Base-by-base conservation (phyloP, 2,888 invertebrate species). In the Euclidia mi region DNA sequence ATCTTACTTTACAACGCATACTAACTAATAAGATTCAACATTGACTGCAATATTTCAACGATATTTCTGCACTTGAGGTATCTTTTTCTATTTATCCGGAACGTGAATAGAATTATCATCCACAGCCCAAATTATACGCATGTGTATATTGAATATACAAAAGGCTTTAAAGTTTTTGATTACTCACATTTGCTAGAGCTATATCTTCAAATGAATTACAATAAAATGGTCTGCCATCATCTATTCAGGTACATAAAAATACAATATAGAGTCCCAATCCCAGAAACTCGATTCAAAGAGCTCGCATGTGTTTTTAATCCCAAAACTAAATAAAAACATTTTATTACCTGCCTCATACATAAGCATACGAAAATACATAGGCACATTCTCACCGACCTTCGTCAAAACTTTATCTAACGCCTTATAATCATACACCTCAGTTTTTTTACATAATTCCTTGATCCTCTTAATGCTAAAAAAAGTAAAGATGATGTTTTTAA, bases 361-460 rank as follows among this genome's bases (percentile, higher is more conserved):
- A 53, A 51, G 72, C 49, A 70, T 57, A 68, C 49, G 68, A 56
- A 52, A 71, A 81, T 81, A 86, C 70, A 83, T 83, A 81, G 64
- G 65, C 74, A 64, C 59, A 65, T 80, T 85, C 82, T 82, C 84
- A 82, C 82, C 87, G 86, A 94, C 94, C 94, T 94, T 93, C 94
- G 92, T 94, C 94, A 94, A 92, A 91, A 88, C 76, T 89, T 91
- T 91, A 92, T 93, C 92, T 90, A 89, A 89, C 85, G 86, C 87
- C 87, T 84, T 86, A 91, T 93, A 94, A 94, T 92, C 91, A 92
- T 88, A 88, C 87, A 84, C 82, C 80, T 84, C 82, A 59, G 52
- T 49, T 70, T 65, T 73, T 82, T 84, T 82, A 25, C 69, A 89
- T 91, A 91, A 92, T 91, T 91, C 89, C 87, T 88, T 92, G 92